Evolutionary conservation across 2,797 vertebrate species (phyloP).

Genomic region (Alectoris magna): DNA sequence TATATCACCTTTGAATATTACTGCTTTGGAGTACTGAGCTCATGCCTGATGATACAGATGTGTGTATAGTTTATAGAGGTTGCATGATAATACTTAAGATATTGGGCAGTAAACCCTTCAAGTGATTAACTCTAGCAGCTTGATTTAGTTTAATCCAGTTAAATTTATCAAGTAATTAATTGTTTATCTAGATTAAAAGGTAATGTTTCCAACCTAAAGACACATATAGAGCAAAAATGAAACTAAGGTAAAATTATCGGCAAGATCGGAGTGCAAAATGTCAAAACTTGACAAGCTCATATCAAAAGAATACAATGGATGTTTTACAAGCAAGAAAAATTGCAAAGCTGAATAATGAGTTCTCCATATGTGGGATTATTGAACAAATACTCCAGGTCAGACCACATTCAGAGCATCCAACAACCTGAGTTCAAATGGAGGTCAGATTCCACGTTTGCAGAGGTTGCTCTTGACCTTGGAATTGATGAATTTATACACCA

Average conservation of each 20-base stretch:
- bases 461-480: not conserved
- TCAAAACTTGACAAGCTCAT: not conserved
- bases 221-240: not conserved
- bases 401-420: not conserved
- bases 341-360: not conserved
- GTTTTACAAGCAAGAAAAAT: not conserved
- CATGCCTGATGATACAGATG: not conserved
- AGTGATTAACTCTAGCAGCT: not conserved
- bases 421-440: not conserved
- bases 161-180: not conserved
- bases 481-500: not conserved
- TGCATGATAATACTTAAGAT: not conserved
- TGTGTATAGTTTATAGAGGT: not conserved
- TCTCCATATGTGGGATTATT: not conserved
- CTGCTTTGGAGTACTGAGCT: not conserved
- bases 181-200: not conserved
- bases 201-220: not conserved
- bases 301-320: not conserved
- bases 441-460: not conserved
- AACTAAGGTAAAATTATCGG: not conserved
- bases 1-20: not conserved
- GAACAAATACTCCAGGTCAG: not conserved
- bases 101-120: not conserved
- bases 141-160: not conserved
- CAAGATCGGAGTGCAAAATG: not conserved